These are phyloP conservation scores for Psammodynastes pulverulentus DNA, from an alignment of 2,113 vertebrate species.

Conservation along the genomic window DNA sequence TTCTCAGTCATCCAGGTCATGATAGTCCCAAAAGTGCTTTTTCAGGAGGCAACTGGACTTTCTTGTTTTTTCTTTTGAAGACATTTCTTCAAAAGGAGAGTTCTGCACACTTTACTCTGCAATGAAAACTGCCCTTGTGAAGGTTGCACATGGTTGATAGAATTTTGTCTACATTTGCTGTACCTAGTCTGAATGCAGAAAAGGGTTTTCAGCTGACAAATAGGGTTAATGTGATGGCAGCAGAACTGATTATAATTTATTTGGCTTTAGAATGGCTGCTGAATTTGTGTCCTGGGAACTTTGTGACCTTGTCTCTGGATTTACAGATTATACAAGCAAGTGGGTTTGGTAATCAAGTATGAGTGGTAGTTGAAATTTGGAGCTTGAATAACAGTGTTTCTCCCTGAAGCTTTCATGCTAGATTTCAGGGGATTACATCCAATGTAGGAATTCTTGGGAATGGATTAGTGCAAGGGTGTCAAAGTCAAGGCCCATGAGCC, in stretches of 20 bases:
- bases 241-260: not conserved
- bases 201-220: not conserved
- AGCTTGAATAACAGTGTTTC: not conserved
- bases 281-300: not conserved
- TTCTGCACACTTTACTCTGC: not conserved
- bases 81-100: not conserved
- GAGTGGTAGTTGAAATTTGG: not conserved
- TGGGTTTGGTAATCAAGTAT: not conserved
- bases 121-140: not conserved
- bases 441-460: not conserved
- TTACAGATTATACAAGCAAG: not conserved
- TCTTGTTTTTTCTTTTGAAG: too few species aligned
- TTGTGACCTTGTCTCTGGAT: not conserved
- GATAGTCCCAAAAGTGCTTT: too few species aligned
- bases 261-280: not conserved
- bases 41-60: too few species aligned
- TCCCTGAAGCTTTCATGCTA: not conserved
- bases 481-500: too few species aligned
- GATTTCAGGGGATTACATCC: not conserved
- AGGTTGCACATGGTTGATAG: not conserved
- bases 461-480: not conserved
- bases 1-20: too few species aligned
- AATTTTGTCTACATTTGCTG: not conserved
- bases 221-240: not conserved
- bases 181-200: not conserved